Base-by-base conservation (phyloP, 2,113 vertebrate species). In the Nycticebus coucang region DNA sequence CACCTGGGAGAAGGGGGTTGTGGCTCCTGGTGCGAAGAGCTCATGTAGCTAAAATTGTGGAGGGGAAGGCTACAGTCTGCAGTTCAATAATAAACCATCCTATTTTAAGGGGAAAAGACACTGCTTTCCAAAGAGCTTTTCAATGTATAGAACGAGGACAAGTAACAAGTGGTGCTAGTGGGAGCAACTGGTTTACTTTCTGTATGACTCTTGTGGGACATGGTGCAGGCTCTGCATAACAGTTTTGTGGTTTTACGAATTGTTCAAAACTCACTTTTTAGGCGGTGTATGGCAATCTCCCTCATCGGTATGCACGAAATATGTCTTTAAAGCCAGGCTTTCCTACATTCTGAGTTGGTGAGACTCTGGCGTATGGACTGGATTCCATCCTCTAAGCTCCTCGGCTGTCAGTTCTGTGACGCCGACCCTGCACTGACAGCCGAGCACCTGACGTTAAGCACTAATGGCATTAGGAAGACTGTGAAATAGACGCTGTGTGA, bases 1-100 rank as follows among this genome's bases (percentile, higher is more conserved):
- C 99, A 2, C 98, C 99, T 99, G 0, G 45, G 85, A 75, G 78
- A 22, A 45, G 14, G 37, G 3, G 37, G 21, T n/a, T 28, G 5
- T 30, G 17, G 28, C 24, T 24, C 55, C 45, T 45, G 74, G 8
- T 19, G 30, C 8, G 6, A 22, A 26, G 50, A 28, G 17, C 17
- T 15, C 18, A 57, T 66, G 26, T 30, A 15, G 78, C 30, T 10
- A 18, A 35, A 53, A 83, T 8, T 87, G 35, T 53, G 75, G 62
- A 35, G 41, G 30, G 19, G 57, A 57, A n/a, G 78, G 45, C 66
- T 60, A 12, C 5, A 4, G 15, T 62, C 72, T 88, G 26, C 13
- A 41, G 28, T 19, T 41, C 45, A 22, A 64, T 64, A 28, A 64
- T 64, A 64, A 30, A 14, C 10, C 19, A 60, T 21, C 21, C 71